Evolutionary conservation across 2,113 vertebrate species (phyloP), one percentile per base, ranked within the genome.

Genomic region (Aldabrachelys gigantea): DNA sequence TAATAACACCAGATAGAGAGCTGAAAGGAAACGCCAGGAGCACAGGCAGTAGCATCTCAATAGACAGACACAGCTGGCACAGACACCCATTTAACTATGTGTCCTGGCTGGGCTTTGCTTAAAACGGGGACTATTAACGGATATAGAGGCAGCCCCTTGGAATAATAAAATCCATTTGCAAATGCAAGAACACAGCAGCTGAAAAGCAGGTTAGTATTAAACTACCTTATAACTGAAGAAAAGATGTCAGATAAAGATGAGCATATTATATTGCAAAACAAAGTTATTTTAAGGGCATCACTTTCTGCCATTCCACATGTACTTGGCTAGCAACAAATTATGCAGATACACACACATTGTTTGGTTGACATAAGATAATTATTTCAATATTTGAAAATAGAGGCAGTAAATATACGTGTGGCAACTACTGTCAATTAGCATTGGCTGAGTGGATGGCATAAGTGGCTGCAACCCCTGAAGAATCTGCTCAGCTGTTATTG

Each of bases 91-190:
- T 78, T 78, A 13, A 47, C 41, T 41, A 44, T 4, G 75, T 24
- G 44, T 47, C 75, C 82, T 35, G 81, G 59, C 72, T 21, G 1
- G 54, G 47, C 10, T 47, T 47, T 82, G 5, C 91, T 88, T 17
- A 91, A 92, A 92, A 95, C 17, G 0, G 0, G 80, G 0, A 0
- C 47, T 0, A 41, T 83, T 62, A 49, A 82, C 44, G 79, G 8
- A 90, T 13, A 22, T 1, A 84, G 56, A 78, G 83, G 85, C 84
- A 59, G 91, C 6, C 82, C 81, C n/a, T 29, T 17, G 56, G 87
- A 44, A 82, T 84, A 91, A 76, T 50, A 85, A 89, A 89, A 95
- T 86, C 94, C 84, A 84, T 27, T 53, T 17, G 1, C 41, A 84
- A 89, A 89, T 0, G 50, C 25, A 9, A 49, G 29, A 52, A 80